These are phyloP conservation scores for Perithous albicinctus DNA, from an alignment of 2,888 invertebrate species.

Conservation along the genomic window DNA sequence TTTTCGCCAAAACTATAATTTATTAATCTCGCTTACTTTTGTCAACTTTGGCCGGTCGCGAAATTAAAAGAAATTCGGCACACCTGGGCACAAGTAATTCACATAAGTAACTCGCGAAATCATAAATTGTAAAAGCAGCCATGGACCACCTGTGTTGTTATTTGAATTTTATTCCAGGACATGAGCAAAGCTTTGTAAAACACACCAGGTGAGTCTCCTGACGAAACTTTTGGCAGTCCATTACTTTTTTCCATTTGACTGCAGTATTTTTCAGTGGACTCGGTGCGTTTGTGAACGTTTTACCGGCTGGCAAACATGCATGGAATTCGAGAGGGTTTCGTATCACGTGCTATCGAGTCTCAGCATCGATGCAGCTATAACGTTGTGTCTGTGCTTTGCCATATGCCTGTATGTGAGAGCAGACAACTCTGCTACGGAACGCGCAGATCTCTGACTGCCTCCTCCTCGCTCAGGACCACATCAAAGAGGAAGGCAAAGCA, in stretches of 20 bases:
- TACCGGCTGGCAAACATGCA: constrained; percentile 36
- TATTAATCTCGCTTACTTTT: no score
- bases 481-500: constrained; percentile 57
- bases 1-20: no score
- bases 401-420: neutral
- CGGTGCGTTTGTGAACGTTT: constrained; percentile 31
- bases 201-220: constrained; percentile 25
- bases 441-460: neutral
- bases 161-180: neutral
- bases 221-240: constrained; percentile 6
- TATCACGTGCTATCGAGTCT: constrained; percentile 28
- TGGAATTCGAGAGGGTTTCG: constrained; percentile 52
- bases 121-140: neutral
- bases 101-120: constrained; percentile 4
- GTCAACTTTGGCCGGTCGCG: no score
- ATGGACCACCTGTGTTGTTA: constrained; percentile 10
- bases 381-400: neutral
- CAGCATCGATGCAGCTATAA: neutral
- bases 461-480: constrained; percentile 34
- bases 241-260: neutral
- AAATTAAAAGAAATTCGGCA: no score
- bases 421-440: neutral
- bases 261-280: constrained; percentile 20
- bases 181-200: neutral
- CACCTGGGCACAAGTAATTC: neutral